Evolutionary conservation across 2,797 vertebrate species (phyloP).

Genomic region (Sylvia borin): DNA sequence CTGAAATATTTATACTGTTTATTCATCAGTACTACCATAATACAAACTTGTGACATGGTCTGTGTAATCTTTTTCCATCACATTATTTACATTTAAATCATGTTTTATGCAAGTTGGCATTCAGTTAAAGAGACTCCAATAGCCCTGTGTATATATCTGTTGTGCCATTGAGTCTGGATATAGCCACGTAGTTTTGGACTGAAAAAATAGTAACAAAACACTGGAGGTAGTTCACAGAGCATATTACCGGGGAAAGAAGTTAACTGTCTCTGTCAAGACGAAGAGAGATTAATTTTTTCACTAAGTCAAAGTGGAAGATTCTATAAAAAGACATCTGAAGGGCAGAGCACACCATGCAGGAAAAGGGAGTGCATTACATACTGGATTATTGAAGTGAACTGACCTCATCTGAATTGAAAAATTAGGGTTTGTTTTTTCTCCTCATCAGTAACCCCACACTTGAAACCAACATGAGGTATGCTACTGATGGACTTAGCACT

Average conservation of each 20-base stretch:
- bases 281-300: slow-evolving; percentile 23
- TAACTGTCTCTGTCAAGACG: background rate
- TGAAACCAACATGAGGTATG: accelerated
- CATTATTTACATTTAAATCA: slow-evolving; percentile 38
- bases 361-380: background rate
- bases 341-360: background rate
- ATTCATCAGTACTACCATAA: background rate
- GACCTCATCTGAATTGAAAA: background rate
- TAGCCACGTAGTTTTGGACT: background rate
- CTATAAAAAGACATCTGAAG: background rate
- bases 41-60: background rate
- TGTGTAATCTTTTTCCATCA: background rate
- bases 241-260: background rate
- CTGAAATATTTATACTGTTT: slow-evolving; percentile 2
- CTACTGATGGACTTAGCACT: background rate
- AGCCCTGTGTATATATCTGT: background rate
- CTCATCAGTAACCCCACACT: background rate
- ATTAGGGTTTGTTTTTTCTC: background rate
- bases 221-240: background rate
- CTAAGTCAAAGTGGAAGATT: background rate
- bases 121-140: background rate
- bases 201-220: slow-evolving; percentile 14
- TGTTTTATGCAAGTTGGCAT: slow-evolving; percentile 11
- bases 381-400: background rate
- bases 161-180: background rate